phyloP scores from a whole-genome alignment of 1,140 invertebrate species.

The Procambarus clarkii region DNA sequence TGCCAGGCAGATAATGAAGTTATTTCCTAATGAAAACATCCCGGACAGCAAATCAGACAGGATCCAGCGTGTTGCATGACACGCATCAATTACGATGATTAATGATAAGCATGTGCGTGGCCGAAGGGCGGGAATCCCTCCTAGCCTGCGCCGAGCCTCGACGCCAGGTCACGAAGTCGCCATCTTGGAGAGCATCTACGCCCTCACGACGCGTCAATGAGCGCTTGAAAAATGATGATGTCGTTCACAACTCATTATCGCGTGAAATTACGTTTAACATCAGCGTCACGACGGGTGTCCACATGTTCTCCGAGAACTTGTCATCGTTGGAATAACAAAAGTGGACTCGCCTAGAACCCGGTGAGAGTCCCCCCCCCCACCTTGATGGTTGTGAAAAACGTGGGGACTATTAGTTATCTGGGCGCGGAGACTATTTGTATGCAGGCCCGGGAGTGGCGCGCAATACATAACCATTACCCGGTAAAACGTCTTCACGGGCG shows the following conservation, averaged over 20 bases:
- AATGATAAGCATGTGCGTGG: conserved; percentile 58
- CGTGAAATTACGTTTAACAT: conserved; percentile 57
- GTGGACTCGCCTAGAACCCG: conserved; percentile 25
- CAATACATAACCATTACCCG: conserved; percentile 42
- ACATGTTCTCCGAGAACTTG: not conserved
- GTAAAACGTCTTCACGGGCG: not conserved
- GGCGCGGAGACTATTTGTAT: conserved; percentile 48
- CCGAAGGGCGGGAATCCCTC: conserved; percentile 50
- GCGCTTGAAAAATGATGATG: conserved; percentile 49
- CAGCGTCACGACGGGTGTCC: conserved; percentile 41
- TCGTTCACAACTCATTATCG: conserved; percentile 57
- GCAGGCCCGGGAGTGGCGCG: conserved; percentile 35
- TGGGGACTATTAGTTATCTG: conserved; percentile 45
- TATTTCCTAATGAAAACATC: conserved; percentile 65
- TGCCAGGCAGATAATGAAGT: conserved; percentile 59
- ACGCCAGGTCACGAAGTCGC: conserved; percentile 33
- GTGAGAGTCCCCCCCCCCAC: not conserved
- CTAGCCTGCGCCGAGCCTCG: conserved; percentile 20
- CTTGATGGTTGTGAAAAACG: conserved; percentile 55
- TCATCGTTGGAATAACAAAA: conserved; percentile 35
- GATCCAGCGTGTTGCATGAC: conserved; percentile 44
- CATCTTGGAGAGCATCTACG: conserved; percentile 27
- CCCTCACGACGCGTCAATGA: conserved; percentile 14
- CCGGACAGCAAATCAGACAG: conserved; percentile 60
- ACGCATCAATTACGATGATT: conserved; percentile 63